These are phyloP conservation scores for Benitochromis conjunctus DNA, from an alignment of 2,113 vertebrate genomes.

Conservation along the genomic window DNA sequence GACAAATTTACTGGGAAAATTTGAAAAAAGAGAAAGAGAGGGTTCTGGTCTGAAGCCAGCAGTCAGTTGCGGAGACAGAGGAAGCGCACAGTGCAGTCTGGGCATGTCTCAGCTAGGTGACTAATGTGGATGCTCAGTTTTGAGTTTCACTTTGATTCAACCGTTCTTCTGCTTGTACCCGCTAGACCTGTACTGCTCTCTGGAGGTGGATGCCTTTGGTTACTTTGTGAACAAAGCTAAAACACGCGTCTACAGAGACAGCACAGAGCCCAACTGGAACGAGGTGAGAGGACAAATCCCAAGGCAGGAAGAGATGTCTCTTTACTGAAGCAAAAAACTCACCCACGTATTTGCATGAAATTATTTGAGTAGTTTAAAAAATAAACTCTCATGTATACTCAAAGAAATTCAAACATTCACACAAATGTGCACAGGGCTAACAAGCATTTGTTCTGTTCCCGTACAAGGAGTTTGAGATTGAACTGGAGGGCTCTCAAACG, in stretches of 20 bases:
- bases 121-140: background rate
- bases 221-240: slow-evolving; percentile 98
- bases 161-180: background rate
- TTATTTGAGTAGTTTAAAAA: background rate
- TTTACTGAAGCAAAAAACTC: background rate
- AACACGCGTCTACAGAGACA: slow-evolving; percentile 90
- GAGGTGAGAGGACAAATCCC: slow-evolving; percentile 76
- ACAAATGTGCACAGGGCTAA: background rate
- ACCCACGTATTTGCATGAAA: background rate
- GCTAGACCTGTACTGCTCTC: slow-evolving; percentile 88
- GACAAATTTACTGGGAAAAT: background rate
- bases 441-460: background rate
- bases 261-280: slow-evolving; percentile 90
- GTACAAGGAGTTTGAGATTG: slow-evolving; percentile 93
- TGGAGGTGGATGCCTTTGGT: slow-evolving; percentile 94
- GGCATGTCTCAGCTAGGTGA: background rate
- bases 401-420: background rate
- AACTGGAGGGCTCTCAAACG: slow-evolving; percentile 92
- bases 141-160: background rate
- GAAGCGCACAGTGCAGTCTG: background rate
- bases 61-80: background rate
- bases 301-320: background rate
- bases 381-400: fast-evolving
- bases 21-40: background rate
- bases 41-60: background rate